Evolutionary conservation across 2,113 vertebrate genomes (phyloP).

Genomic region (Rhea pennata): DNA sequence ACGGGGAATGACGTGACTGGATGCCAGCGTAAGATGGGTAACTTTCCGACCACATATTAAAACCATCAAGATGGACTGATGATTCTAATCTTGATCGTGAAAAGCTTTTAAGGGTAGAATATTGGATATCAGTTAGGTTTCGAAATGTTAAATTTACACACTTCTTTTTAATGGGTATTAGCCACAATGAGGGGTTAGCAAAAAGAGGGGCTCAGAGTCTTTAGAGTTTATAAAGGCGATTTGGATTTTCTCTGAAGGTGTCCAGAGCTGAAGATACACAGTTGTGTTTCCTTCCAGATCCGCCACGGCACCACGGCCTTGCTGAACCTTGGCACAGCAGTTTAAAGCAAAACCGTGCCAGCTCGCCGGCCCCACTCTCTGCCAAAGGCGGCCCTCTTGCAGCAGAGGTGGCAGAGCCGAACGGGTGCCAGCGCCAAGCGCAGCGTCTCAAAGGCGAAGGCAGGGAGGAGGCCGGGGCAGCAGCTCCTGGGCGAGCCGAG

Average conservation of each 20-base stretch:
- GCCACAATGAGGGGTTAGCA: not conserved
- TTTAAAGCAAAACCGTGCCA: not conserved
- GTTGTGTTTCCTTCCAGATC: not conserved
- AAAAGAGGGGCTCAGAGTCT: not conserved
- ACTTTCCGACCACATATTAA: constrained; percentile 65
- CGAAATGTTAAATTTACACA: not conserved
- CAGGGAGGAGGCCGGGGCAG: not conserved
- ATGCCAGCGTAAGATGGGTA: constrained; percentile 51
- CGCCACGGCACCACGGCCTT: not conserved
- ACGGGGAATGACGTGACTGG: constrained; percentile 34
- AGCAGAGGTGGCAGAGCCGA: not conserved
- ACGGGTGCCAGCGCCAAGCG: not conserved
- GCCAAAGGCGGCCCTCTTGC: not conserved
- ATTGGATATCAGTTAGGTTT: constrained; percentile 47
- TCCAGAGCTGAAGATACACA: not conserved
- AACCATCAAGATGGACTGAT: constrained; percentile 33
- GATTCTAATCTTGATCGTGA: constrained; percentile 42
- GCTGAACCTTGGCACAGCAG: not conserved
- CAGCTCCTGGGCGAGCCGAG: not conserved
- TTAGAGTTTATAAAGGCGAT: not conserved
- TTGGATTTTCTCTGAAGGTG: not conserved
- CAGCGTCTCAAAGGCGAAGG: not conserved
- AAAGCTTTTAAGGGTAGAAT: constrained; percentile 68
- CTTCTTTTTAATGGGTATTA: not conserved
- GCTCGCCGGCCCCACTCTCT: not conserved